These are phyloP conservation scores for Papilio polytes DNA, from an alignment of 1,140 invertebrate genomes.

Conservation along the genomic window DNA sequence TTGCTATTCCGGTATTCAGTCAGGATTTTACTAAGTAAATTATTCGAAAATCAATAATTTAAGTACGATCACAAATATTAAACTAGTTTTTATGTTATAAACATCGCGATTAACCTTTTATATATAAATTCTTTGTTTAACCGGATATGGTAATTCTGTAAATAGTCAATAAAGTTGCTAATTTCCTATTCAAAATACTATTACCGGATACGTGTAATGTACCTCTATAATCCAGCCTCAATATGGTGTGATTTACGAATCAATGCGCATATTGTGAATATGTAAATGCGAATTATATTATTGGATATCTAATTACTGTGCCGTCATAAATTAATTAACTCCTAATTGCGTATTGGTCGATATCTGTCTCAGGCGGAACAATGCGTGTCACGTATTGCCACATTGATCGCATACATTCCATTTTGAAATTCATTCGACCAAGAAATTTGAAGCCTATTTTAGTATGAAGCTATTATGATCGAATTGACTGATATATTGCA, in stretches of 20 bases:
- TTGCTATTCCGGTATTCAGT: too few relatives aligned
- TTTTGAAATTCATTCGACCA: constrained; percentile 43
- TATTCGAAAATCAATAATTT: too few relatives aligned
- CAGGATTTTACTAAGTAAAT: too few relatives aligned
- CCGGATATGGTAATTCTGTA: neutral
- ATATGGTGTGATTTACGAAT: constrained; percentile 50
- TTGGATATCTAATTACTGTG: constrained; percentile 68
- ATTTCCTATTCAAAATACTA: constrained; percentile 8
- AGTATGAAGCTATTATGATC: constrained; percentile 11
- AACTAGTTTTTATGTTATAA: too few relatives aligned
- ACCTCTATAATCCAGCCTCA: constrained; percentile 39
- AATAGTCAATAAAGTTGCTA: constrained; percentile 10
- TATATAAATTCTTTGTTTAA: neutral
- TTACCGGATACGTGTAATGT: constrained; percentile 3
- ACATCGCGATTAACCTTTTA: neutral
- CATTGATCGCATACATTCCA: constrained; percentile 21
- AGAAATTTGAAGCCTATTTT: constrained; percentile 30
- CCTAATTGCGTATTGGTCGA: constrained; percentile 68
- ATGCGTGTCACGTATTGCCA: constrained; percentile 45
- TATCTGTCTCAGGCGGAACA: constrained; percentile 61
- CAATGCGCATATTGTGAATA: constrained; percentile 50
- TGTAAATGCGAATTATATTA: constrained; percentile 66
- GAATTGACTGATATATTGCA: constrained; percentile 22
- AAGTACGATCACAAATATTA: too few relatives aligned
- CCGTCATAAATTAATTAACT: constrained; percentile 78